Evolutionary conservation across 2,888 invertebrate genomes (phyloP).

Genomic region (Tineola bisselliella): DNA sequence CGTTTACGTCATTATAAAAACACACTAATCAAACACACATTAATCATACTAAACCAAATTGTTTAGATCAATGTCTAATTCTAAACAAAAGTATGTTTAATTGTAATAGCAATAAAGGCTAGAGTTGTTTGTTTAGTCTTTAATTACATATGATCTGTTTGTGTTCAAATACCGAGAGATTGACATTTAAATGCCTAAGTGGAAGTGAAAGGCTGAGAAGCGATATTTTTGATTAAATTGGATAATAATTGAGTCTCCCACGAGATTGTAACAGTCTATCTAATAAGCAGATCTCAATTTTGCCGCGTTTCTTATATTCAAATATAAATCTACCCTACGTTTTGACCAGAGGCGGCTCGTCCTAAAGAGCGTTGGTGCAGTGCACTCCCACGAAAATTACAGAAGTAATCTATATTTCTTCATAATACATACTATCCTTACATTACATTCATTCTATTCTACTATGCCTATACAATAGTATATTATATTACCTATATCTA

Average conservation of each 20-base stretch:
- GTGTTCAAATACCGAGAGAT: constrained; percentile 31
- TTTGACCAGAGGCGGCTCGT: too few relatives aligned
- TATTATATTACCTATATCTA: too few relatives aligned
- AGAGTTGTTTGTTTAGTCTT: constrained; percentile 19
- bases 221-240: constrained; percentile 67
- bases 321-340: too few relatives aligned
- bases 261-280: constrained; percentile 29
- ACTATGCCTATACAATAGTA: too few relatives aligned
- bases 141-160: neutral
- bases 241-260: constrained; percentile 68
- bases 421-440: too few relatives aligned
- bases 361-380: too few relatives aligned
- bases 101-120: constrained; percentile 20
- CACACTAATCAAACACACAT: constrained; percentile 44
- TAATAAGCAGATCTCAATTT: neutral
- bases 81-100: constrained; percentile 26
- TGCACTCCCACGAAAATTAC: too few relatives aligned
- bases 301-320: too few relatives aligned
- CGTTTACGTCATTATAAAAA: constrained; percentile 27
- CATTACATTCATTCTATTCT: too few relatives aligned
- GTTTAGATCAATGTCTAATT: constrained; percentile 35
- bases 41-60: constrained; percentile 62
- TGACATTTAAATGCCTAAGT: constrained; percentile 67
- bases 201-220: constrained; percentile 63
- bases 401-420: too few relatives aligned